Percentiles rank a stretch among this genome's conserved stretches.
Conservation (phyloP, 1,140 invertebrate genomes). For the Archegozetes longisetosus region DNA sequence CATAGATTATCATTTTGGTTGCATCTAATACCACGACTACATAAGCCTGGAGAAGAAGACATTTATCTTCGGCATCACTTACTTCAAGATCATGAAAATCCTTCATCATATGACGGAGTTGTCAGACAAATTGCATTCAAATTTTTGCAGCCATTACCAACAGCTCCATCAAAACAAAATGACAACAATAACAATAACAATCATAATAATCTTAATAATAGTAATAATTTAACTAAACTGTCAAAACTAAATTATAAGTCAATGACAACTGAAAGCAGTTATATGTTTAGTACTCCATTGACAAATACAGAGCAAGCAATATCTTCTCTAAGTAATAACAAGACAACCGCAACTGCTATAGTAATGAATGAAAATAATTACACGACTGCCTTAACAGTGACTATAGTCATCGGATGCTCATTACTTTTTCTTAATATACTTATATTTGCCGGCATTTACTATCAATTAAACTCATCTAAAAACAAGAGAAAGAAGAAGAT, state of each 20-base stretch:
- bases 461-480: conserved; percentile 50
- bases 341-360: not conserved
- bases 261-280: not conserved
- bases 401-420: conserved; percentile 75
- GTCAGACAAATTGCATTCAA: conserved; percentile 14
- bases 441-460: conserved; percentile 79
- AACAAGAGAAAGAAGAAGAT: not conserved
- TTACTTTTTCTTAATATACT: conserved; percentile 74
- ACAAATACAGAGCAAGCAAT: no score
- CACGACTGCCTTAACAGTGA: conserved; percentile 70
- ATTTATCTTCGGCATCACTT: conserved; percentile 69
- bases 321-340: no score
- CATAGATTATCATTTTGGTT: conserved; percentile 92
- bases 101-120: conserved; percentile 33
- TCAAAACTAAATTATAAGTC: not conserved
- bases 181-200: not conserved
- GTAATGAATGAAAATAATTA: conserved; percentile 37
- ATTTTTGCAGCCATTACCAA: not conserved
- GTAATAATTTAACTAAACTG: not conserved
- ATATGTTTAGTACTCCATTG: not conserved
- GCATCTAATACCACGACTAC: conserved; percentile 76
- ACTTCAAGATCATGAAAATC: conserved; percentile 44
- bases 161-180: not conserved
- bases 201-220: not conserved
- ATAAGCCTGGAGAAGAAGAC: conserved; percentile 31